phyloP scores from a whole-genome alignment of 1,140 invertebrate species.

The Orchestia grillus region DNA sequence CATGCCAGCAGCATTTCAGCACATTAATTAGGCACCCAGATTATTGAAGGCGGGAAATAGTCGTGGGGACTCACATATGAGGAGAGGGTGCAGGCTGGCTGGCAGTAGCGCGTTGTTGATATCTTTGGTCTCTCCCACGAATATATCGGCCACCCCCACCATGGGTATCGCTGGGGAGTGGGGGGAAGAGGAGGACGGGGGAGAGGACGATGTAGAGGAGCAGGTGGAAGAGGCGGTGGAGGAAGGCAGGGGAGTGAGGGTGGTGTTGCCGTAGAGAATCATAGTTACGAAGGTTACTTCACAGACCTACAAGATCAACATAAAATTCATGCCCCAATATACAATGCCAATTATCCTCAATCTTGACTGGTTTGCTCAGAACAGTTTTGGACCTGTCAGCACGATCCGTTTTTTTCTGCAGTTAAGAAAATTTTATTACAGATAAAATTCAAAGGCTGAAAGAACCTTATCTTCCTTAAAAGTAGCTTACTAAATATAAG shows the following conservation, averaged over 20 bases:
- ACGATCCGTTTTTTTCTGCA: neutral
- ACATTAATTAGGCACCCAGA: too few species aligned
- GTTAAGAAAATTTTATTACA: neutral
- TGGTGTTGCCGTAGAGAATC: constrained; percentile 64
- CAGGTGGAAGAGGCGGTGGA: constrained; percentile 60
- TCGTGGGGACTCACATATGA: constrained; percentile 63
- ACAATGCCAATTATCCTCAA: neutral
- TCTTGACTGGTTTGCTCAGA: neutral
- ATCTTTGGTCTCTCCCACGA: constrained; percentile 56
- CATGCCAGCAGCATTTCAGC: too few species aligned
- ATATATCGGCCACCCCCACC: constrained; percentile 45
- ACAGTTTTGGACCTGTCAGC: neutral
- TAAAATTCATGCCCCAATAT: neutral
- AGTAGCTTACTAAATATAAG: too few species aligned
- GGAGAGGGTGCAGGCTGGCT: constrained; percentile 60
- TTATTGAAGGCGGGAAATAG: too few species aligned
- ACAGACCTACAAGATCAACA: neutral
- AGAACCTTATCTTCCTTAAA: too few species aligned
- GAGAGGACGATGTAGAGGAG: neutral
- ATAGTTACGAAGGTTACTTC: neutral
- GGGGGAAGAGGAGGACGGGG: constrained; percentile 47
- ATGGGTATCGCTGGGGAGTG: constrained; percentile 55
- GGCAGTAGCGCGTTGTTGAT: constrained; percentile 59
- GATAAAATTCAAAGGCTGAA: neutral
- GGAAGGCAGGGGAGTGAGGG: constrained; percentile 62